phyloP scores from a whole-genome alignment of 2,888 invertebrate genomes.

The Pimpla rufipes region DNA sequence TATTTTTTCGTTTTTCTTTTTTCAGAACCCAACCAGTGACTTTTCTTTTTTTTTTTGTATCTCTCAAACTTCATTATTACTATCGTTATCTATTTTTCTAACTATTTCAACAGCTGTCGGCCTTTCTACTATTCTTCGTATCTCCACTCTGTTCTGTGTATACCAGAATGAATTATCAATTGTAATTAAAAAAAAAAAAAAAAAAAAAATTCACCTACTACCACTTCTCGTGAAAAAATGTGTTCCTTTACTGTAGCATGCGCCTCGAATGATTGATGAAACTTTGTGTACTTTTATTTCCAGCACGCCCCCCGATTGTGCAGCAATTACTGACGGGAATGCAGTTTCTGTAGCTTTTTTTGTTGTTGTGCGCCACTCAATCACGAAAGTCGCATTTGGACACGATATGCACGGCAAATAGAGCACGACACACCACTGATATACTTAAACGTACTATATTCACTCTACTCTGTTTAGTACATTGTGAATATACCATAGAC shows the following conservation, averaged over 20 bases:
- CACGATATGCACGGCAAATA: constrained; percentile 32
- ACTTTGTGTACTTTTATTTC: not conserved
- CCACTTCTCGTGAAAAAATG: no score
- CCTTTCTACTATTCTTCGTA: constrained; percentile 11
- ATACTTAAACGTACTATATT: constrained; percentile 36
- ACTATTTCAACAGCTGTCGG: constrained; percentile 2
- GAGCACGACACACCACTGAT: constrained; percentile 45
- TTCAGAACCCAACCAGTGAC: constrained; percentile 30
- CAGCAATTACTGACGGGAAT: constrained; percentile 16
- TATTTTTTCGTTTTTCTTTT: constrained; percentile 47
- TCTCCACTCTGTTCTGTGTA: constrained; percentile 17
- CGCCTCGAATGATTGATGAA: not conserved
- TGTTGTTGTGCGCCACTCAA: constrained; percentile 8
- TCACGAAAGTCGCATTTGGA: constrained; percentile 30
- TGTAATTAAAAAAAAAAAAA: not conserved
- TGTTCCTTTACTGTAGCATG: not conserved
- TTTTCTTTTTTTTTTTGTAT: not conserved
- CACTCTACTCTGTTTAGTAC: constrained; percentile 32
- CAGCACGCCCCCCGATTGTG: constrained; percentile 1
- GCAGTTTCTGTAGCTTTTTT: not conserved
- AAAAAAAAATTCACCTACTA: not conserved
- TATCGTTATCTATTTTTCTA: constrained; percentile 10
- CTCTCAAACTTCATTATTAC: constrained; percentile 20
- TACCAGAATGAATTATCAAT: constrained; percentile 10
- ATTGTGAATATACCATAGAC: constrained; percentile 38